Percentiles rank a stretch among this genome's conserved stretches.
Evolutionary conservation across 2,888 invertebrate species (phyloP).

Genomic region (Lamproptera curius): DNA sequence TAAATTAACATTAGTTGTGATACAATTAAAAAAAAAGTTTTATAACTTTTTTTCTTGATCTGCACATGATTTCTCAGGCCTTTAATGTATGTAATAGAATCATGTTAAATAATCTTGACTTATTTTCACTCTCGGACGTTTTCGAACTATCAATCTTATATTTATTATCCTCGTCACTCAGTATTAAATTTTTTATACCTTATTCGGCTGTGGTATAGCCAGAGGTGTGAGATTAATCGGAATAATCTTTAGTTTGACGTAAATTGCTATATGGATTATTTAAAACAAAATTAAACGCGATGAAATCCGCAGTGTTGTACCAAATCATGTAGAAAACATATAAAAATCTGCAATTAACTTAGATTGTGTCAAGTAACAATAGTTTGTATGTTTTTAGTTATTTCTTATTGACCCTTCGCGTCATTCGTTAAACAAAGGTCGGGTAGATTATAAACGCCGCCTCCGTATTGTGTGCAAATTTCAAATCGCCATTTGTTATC

Average conservation of each 20-base stretch:
- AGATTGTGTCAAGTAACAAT: background rate
- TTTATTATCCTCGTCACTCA: no score
- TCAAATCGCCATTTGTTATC: background rate
- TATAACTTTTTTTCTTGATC: no score
- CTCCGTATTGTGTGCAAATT: background rate
- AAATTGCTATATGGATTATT: background rate
- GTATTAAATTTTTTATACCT: no score
- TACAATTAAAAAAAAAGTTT: no score
- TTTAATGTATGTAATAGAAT: no score
- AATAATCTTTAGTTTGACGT: background rate
- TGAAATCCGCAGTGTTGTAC: background rate
- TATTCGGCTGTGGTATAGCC: no score
- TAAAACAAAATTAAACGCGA: background rate
- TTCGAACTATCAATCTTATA: no score
- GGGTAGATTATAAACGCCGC: background rate
- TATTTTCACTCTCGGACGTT: no score
- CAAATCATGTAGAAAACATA: background rate
- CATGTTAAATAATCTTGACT: no score
- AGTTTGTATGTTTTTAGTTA: background rate
- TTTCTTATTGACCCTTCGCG: background rate
- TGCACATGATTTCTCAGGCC: no score
- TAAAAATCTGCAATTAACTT: background rate
- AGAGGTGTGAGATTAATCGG: no score
- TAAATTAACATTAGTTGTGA: no score
- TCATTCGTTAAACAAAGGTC: background rate